phyloP scores from a whole-genome alignment of 2,797 vertebrate genomes.

The Pristis pectinata region DNA sequence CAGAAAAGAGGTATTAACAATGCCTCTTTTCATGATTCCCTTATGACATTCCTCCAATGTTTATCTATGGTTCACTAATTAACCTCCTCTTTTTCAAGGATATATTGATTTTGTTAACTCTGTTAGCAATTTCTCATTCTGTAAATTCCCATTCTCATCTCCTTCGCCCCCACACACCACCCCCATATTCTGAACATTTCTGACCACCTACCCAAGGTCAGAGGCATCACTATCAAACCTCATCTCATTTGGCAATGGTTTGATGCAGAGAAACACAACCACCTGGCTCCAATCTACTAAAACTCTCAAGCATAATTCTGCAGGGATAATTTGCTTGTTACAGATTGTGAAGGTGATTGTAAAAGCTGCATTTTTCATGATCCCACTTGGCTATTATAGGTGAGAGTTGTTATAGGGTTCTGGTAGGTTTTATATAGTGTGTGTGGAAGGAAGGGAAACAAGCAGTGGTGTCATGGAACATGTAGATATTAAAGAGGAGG shows the following conservation, averaged over 20 bases:
- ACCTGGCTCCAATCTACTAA: too few species aligned
- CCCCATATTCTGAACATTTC: neutral
- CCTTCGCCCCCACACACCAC: neutral
- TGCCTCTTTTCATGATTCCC: neutral
- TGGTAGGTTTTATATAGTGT: too few species aligned
- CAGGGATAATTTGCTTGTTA: neutral
- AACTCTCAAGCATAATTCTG: neutral
- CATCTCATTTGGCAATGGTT: neutral
- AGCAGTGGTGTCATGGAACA: too few species aligned
- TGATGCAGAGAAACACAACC: neutral
- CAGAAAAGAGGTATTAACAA: neutral
- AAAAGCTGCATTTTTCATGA: neutral
- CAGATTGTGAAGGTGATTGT: neutral
- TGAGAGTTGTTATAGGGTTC: neutral
- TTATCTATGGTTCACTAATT: conserved; percentile 21
- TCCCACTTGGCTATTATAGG: neutral
- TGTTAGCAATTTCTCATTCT: neutral
- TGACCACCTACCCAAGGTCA: neutral
- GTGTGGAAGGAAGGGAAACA: too few species aligned
- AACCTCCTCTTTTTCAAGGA: neutral
- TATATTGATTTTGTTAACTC: neutral
- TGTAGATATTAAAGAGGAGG: too few species aligned
- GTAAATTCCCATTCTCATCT: neutral
- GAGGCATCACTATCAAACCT: neutral
- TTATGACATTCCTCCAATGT: neutral